These are phyloP conservation scores for Buathra laborator DNA, from an alignment of 2,888 invertebrate genomes.

Conservation along the genomic window DNA sequence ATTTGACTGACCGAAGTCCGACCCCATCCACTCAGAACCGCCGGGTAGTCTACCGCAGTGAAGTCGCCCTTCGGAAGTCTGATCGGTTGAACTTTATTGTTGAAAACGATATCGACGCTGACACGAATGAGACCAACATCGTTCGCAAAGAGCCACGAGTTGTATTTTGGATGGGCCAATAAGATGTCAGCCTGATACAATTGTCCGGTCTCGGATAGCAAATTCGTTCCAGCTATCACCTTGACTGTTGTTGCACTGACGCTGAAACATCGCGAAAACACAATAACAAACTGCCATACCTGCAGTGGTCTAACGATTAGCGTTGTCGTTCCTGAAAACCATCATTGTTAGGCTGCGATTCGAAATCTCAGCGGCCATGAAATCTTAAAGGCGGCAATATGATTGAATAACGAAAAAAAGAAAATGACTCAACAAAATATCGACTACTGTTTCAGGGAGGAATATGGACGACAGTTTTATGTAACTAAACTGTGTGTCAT, in stretches of 20 bases:
- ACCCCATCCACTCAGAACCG: constrained; percentile 79
- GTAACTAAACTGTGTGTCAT: too few species aligned
- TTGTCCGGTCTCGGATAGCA: constrained; percentile 65
- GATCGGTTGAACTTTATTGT: constrained; percentile 73
- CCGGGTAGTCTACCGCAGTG: constrained; percentile 63
- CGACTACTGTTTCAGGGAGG: too few species aligned
- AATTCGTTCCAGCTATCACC: constrained; percentile 71
- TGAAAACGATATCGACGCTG: constrained; percentile 70
- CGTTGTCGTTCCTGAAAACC: too few species aligned
- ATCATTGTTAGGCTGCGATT: too few species aligned
- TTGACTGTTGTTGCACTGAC: constrained; percentile 39
- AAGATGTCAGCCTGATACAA: constrained; percentile 65
- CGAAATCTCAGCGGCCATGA: too few species aligned
- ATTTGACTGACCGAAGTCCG: constrained; percentile 65
- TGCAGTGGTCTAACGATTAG: too few species aligned
- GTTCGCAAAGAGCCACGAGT: constrained; percentile 54
- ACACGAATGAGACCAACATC: constrained; percentile 79
- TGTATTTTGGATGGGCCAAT: constrained; percentile 69
- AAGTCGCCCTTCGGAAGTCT: constrained; percentile 68
- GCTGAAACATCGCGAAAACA: constrained; percentile 39
- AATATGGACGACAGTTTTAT: too few species aligned
- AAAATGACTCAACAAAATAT: too few species aligned
- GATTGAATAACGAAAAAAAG: too few species aligned
- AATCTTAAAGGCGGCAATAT: too few species aligned
- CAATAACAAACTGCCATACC: not conserved